These are phyloP conservation scores for Strix uralensis DNA, from an alignment of 2,113 vertebrate genomes.

Conservation along the genomic window DNA sequence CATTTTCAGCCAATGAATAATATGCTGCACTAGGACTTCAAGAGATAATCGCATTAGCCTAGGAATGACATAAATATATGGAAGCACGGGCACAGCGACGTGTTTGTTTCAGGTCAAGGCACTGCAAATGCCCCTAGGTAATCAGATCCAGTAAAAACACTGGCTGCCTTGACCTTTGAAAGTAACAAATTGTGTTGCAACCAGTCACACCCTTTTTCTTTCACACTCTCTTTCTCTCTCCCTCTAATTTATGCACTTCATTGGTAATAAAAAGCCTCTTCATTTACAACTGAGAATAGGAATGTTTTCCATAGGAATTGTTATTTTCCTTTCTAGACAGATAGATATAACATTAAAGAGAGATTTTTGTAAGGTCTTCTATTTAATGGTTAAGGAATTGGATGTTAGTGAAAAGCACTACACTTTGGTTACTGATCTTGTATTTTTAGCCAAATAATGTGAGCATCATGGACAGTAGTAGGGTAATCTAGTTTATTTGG, in stretches of 20 bases:
- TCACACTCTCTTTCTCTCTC: neutral
- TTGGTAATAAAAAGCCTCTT: neutral
- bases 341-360: neutral
- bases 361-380: neutral
- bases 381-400: neutral
- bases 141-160: conserved; percentile 27
- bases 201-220: neutral
- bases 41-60: neutral
- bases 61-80: conserved; percentile 20
- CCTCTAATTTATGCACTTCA: conserved; percentile 14
- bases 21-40: neutral
- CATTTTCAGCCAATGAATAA: neutral
- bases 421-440: neutral
- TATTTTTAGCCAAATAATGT: neutral
- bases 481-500: neutral
- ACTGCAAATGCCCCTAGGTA: neutral
- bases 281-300: neutral
- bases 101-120: conserved; percentile 40
- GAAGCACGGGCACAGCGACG: neutral
- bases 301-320: neutral
- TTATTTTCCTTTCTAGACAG: neutral
- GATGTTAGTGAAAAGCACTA: neutral
- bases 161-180: conserved; percentile 40
- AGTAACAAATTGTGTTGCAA: conserved; percentile 31
- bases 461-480: neutral